Base-by-base conservation (phyloP, 1,140 invertebrate species). In the Zaprionus africanus region DNA sequence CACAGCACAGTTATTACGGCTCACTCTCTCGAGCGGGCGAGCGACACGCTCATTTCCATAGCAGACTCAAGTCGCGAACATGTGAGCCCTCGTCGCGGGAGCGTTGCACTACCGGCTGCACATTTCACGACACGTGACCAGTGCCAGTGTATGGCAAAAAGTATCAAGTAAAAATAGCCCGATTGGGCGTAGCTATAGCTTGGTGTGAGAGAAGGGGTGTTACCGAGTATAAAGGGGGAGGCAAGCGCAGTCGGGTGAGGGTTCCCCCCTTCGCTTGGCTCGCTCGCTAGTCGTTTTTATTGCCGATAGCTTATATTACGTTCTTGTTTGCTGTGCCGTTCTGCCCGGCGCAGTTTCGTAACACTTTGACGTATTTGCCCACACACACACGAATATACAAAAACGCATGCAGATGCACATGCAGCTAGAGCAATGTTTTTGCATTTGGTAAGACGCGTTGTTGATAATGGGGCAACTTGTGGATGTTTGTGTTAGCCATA, bases 91-190 rank as follows among this genome's bases (percentile, higher is more conserved):
- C 51, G 62, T 60, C 59, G 68, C 80, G 84, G 81, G 84, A 88
- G 85, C 84, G 84, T 88, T 88, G 84, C 81, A 88, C 84, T 87
- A 83, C 54, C 41, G 63, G 17, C 51, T 58, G 76, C 84, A 88
- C 84, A 88, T 88, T 88, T 67, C 49, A 36, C 71, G 61, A 88
- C 84, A 88, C 84, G 84, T 88, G 84, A 88, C 78, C 78, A 46
- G 54, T 54, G 22, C 38, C 26, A 75, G 77, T 19, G 43, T 17
- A 56, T 68, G 49, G 75, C 75, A 46, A 46, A 46, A 66, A 83
- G 58, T 75, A 81, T 73, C 63, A 56, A 62, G 65, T 88, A 88
- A 81, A 88, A 88, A 88, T 88, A 87, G 84, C 57, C 51, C 56
- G 43, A 22, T 62, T 62, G 56, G 61, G 56, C 82, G 61, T 69